Evolutionary conservation across 2,888 invertebrate genomes (phyloP).

Genomic region (Petrolisthes cinctipes): DNA sequence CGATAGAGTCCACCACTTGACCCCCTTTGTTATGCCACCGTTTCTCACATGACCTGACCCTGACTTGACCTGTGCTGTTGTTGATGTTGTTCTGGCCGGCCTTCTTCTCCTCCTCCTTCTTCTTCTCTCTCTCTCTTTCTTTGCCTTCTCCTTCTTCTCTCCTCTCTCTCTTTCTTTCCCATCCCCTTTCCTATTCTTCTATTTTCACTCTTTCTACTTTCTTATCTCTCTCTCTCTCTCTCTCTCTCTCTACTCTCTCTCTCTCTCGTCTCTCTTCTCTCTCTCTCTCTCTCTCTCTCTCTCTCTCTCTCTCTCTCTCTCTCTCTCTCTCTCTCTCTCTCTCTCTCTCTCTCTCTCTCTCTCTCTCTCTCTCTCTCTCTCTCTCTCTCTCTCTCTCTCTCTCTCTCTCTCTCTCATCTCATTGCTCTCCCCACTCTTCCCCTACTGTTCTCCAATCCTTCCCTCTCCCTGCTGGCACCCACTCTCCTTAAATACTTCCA

Average conservation of each 20-base stretch:
- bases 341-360: conserved; percentile 10
- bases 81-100: background rate
- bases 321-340: conserved; percentile 2
- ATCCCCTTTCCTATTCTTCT: background rate
- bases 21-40: background rate
- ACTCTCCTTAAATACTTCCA: background rate
- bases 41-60: background rate
- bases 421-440: background rate
- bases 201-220: background rate
- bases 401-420: background rate
- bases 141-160: background rate
- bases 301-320: background rate
- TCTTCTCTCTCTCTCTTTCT: background rate
- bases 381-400: background rate
- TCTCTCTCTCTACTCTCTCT: background rate
- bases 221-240: background rate
- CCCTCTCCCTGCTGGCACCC: background rate
- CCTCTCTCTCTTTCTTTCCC: background rate
- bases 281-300: background rate
- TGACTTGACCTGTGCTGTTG: background rate
- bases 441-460: background rate
- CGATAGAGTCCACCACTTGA: background rate
- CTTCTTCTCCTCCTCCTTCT: background rate
- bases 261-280: background rate
- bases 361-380: background rate